These are phyloP conservation scores for Yoshiicerus persimilis DNA, from an alignment of 1,140 invertebrate species.

Conservation along the genomic window DNA sequence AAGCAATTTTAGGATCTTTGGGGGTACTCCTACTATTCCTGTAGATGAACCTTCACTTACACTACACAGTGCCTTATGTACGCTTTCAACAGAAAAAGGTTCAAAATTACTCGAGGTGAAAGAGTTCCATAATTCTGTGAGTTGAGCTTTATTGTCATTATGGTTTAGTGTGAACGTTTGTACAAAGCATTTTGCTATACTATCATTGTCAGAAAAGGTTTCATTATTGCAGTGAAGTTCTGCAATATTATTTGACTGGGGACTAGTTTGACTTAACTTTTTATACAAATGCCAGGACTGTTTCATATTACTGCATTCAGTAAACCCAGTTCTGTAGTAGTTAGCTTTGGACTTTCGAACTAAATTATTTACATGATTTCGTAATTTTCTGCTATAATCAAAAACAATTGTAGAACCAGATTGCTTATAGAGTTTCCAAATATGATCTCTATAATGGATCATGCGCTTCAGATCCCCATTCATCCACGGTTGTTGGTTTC, in stretches of 20 bases:
- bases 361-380: not conserved
- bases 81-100: not conserved
- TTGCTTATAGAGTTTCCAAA: not conserved
- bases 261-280: not conserved
- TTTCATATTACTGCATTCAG: not conserved
- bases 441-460: not conserved
- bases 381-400: not conserved
- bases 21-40: not conserved
- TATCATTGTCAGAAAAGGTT: not conserved
- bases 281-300: not conserved
- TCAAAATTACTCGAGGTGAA: not conserved
- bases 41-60: not conserved
- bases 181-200: not conserved
- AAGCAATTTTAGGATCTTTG: not conserved
- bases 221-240: not conserved
- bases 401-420: not conserved
- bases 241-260: not conserved
- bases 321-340: not conserved
- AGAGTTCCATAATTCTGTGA: not conserved
- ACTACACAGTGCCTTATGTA: not conserved
- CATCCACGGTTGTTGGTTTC: no score
- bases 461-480: not conserved
- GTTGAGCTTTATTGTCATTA: not conserved
- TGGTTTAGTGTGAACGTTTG: not conserved
- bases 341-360: not conserved